Evolutionary conservation across 2,888 invertebrate genomes (phyloP).

Genomic region (Nasonovia ribisnigri): DNA sequence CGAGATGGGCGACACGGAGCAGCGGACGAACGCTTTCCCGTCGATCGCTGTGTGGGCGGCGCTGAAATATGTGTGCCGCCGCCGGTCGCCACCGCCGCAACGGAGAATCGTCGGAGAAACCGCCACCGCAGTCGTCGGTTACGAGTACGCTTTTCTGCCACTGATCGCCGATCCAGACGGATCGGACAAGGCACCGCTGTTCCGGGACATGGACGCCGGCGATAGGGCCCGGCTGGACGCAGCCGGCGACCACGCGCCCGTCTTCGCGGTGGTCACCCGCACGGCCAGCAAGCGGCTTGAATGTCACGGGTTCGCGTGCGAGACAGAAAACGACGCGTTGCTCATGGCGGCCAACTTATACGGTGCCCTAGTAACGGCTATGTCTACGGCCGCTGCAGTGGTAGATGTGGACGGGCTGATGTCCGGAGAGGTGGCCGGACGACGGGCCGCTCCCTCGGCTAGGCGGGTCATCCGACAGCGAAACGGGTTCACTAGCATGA

Average conservation of each 20-base stretch:
- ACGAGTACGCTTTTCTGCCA: slow-evolving; percentile 85
- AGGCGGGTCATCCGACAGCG: slow-evolving; percentile 44
- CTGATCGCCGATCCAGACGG: slow-evolving; percentile 86
- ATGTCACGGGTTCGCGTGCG: slow-evolving; percentile 92
- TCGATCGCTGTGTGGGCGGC: slow-evolving; percentile 95
- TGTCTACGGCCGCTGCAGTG: slow-evolving; percentile 41
- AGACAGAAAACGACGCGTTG: slow-evolving; percentile 90
- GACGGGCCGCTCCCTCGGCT: neutral
- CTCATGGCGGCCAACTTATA: slow-evolving; percentile 92
- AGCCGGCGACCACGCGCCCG: slow-evolving; percentile 79
- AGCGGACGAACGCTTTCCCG: slow-evolving; percentile 82
- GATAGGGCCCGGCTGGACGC: slow-evolving; percentile 70
- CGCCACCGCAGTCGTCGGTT: slow-evolving; percentile 69
- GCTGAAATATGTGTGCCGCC: slow-evolving; percentile 84
- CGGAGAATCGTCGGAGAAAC: slow-evolving; percentile 67
- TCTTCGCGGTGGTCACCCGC: slow-evolving; percentile 92
- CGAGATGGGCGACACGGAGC: slow-evolving; percentile 45
- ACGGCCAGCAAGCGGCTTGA: slow-evolving; percentile 83
- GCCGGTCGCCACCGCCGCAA: slow-evolving; percentile 67
- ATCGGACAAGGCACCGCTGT: slow-evolving; percentile 80
- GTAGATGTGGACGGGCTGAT: neutral
- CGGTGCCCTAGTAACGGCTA: slow-evolving; percentile 82
- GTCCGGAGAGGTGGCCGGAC: neutral
- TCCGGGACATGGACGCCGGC: slow-evolving; percentile 70
- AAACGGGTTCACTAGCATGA: slow-evolving; percentile 63